Conservation (phyloP, 2,888 invertebrate species). For the Pollenia griseotomentosa region DNA sequence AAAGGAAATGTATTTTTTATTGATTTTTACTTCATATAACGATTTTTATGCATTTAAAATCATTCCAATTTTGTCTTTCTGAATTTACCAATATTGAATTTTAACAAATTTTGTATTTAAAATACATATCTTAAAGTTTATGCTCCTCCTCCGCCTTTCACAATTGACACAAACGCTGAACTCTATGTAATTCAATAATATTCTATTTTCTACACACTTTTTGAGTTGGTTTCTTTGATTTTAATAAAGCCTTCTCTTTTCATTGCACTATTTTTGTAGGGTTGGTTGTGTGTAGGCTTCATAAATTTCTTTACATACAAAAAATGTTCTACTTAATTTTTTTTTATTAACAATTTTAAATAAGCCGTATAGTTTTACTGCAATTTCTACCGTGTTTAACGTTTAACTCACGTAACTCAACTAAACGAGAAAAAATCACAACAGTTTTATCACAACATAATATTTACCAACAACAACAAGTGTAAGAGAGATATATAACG, state of each 20-base stretch:
- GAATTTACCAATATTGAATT: conserved; percentile 14
- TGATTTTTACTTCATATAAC: conserved; percentile 49
- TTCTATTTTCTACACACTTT: conserved; percentile 54
- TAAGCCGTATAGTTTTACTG: background rate
- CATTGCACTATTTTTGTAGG: conserved; percentile 36
- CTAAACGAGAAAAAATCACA: conserved; percentile 51
- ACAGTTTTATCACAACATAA: conserved; percentile 26
- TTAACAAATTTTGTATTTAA: conserved; percentile 6
- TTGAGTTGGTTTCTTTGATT: conserved; percentile 32
- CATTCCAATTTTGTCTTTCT: background rate
- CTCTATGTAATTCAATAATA: conserved; percentile 32
- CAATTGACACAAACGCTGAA: conserved; percentile 40
- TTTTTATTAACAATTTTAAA: conserved; percentile 21
- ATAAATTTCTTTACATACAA: conserved; percentile 63
- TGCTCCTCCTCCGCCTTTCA: conserved; percentile 34
- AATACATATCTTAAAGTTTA: background rate
- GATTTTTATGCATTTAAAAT: conserved; percentile 33
- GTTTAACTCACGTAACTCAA: conserved; percentile 68
- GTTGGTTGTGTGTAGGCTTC: conserved; percentile 14
- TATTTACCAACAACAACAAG: conserved; percentile 64
- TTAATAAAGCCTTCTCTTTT: conserved; percentile 62
- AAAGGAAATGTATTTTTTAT: conserved; percentile 61
- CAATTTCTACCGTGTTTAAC: conserved; percentile 48
- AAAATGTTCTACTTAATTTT: conserved; percentile 56
- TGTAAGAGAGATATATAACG: conserved; percentile 54